phyloP scores from a whole-genome alignment of 1,140 invertebrate species.

The Trachymyrmex septentrionalis region DNA sequence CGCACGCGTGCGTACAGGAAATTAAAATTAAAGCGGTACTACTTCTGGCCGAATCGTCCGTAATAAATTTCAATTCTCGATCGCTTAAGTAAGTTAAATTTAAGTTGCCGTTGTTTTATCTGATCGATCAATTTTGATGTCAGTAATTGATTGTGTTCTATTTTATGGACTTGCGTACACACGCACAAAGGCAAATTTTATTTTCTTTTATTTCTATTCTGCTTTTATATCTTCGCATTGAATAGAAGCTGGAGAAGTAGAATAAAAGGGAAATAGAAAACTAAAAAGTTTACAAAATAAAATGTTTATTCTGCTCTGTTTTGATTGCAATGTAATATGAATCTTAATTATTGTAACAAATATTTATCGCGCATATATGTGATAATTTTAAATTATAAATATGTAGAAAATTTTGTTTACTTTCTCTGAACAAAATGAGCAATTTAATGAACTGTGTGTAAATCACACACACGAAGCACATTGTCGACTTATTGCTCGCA shows the following conservation, averaged over 20 bases:
- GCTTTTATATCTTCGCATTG: neutral
- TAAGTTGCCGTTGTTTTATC: neutral
- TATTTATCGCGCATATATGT: neutral
- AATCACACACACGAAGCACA: slow-evolving; percentile 30
- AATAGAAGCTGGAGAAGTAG: neutral
- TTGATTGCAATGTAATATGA: neutral
- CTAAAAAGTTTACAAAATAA: neutral
- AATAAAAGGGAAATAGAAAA: neutral
- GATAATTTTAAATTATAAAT: neutral
- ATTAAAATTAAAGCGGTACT: slow-evolving; percentile 48
- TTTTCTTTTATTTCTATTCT: slow-evolving; percentile 32
- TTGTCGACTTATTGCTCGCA: slow-evolving; percentile 10
- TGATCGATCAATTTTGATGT: slow-evolving; percentile 3
- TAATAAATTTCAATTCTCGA: slow-evolving; percentile 8
- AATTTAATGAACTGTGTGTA: slow-evolving; percentile 13
- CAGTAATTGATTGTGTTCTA: slow-evolving; percentile 14
- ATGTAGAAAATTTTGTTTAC: neutral
- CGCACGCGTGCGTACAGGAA: slow-evolving; percentile 34
- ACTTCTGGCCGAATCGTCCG: neutral
- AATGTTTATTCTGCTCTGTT: neutral
- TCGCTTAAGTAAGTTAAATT: slow-evolving; percentile 21
- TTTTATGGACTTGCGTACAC: neutral
- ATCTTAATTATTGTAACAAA: neutral
- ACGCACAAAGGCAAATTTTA: neutral
- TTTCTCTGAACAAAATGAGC: neutral